Evolutionary conservation across 1,140 invertebrate genomes (phyloP), one percentile per base, ranked within the genome.

Genomic region (Lepidurus apus): DNA sequence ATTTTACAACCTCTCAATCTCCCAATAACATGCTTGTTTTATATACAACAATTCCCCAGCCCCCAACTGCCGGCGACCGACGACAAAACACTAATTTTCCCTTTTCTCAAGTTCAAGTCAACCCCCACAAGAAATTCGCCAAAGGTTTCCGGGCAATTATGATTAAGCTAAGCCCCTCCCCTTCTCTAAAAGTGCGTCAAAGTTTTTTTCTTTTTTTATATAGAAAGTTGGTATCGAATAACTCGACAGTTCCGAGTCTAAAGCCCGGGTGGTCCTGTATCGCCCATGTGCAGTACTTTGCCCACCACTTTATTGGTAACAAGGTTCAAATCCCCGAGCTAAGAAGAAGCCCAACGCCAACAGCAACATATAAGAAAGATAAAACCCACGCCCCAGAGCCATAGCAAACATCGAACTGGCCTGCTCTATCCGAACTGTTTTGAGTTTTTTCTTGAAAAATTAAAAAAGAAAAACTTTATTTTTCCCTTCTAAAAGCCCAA

Each of bases 281-380:
- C 53, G 53, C 13, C 53, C 53, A 65, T 65, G 53, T 65, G 53
- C 53, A 65, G 53, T 65, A 65, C 53, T 65, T 65, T 65, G 53
- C 53, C 53, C 53, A 65, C 53, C 53, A 65, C 53, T 65, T 65
- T 65, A 65, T 65, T 65, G n/a, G 53, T 65, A 65, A 65, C 53
- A 65, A 65, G 53, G 53, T 65, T 65, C 53, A 65, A 65, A 65
- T 65, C 53, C 53, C 21, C 53, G 53, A 65, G 53, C 53, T 34
- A 34, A 17, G 53, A 65, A n/a, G 47, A 65, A 65, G 53, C 13
- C 13, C n/a, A 65, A 65, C 53, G 53, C 53, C 53, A 65, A 65
- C 53, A 65, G 53, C 53, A 65, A 65, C 53, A 65, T n/a, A 13
- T 11, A 13, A 0, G 53, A 7, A 65, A 17, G 13, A 11, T 11